Base-by-base conservation (phyloP, 2,113 vertebrate species). In the Smithornis capensis region DNA sequence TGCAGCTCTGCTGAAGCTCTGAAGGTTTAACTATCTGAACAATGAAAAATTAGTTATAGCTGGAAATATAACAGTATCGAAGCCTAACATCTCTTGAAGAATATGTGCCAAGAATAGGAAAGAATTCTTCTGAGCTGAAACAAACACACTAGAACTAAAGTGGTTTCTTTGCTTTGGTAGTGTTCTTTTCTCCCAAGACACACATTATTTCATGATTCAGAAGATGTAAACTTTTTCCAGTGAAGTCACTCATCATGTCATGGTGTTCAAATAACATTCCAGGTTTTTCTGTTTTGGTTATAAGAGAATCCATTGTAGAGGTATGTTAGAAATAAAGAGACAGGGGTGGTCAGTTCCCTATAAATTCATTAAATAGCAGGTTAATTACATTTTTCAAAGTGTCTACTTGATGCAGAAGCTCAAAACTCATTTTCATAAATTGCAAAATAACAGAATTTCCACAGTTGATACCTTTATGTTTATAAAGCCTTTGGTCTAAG, bases 11-110 rank as follows among this genome's bases (percentile, higher is more conserved):
- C 57, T 70, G 88, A 90, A 87, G 68, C 79, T 95, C 83, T 92
- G 75, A 94, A 96, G 87, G 68, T 95, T 97, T 94, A 96, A 96
- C 88, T 92, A 92, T 83, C 87, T 90, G 93, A 94, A 91, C 92
- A 95, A 91, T 90, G 90, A 89, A 96, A 97, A 96, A 95, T 89
- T 87, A 96, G 73, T 95, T 91, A 83, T 90, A 80, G 68, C 85
- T 82, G 83, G 56, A 96, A 95, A 87, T 78, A 55, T 4, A 77
- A 80, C 75, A 90, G 87, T 77, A 82, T 3, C 70, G 77, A 95
- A 95, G 37, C 69, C 76, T 70, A 95, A 93, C 88, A 94, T 87
- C 73, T 78, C 57, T 50, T 73, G 52, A 64, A 94, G 80, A 93
- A 53, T 42, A 71, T 68, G 77, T 92, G 83, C 86, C 87, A 82